Percentiles rank a stretch among this genome's conserved stretches.
Evolutionary conservation across 1,140 invertebrate species (phyloP).

Genomic region (Dreissena rostriformis): DNA sequence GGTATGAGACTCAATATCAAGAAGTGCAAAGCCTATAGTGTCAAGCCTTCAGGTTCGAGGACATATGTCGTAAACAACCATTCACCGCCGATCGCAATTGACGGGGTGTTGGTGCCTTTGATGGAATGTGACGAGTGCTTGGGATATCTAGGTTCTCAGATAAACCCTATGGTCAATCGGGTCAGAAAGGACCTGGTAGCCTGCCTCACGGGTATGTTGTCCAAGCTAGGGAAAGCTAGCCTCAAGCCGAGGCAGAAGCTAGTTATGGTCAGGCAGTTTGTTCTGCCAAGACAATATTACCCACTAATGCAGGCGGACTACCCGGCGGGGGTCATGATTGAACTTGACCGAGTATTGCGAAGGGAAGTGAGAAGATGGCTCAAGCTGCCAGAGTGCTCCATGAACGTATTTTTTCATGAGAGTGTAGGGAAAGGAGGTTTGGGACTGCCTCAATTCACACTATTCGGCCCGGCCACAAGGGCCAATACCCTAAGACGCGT

Average conservation of each 20-base stretch:
- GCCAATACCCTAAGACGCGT: no score
- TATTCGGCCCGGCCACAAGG: no score
- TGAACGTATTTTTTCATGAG: no score
- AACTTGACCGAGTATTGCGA: no score
- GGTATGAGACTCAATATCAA: slow-evolving; percentile 55
- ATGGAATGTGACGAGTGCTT: not conserved
- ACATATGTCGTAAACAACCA: slow-evolving; percentile 28
- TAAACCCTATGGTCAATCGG: slow-evolving; percentile 29
- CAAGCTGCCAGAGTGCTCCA: no score
- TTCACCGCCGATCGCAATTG: not conserved
- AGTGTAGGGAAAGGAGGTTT: no score
- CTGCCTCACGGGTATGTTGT: not conserved
- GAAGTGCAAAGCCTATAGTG: slow-evolving; percentile 42
- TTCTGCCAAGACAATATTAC: no score
- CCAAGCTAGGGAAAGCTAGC: not conserved
- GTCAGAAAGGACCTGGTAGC: not conserved
- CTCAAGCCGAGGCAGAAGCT: slow-evolving; percentile 36
- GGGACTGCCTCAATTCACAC: no score
- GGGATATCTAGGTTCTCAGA: slow-evolving; percentile 41
- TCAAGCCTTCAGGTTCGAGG: slow-evolving; percentile 14
- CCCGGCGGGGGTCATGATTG: slow-evolving; percentile 4
- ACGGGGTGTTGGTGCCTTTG: slow-evolving; percentile 16
- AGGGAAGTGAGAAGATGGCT: no score
- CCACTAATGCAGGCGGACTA: slow-evolving; percentile 1
- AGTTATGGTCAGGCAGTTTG: not conserved